Evolutionary conservation across 2,113 vertebrate genomes (phyloP), one percentile per base, ranked within the genome.

Genomic region (Dasypus novemcinctus): DNA sequence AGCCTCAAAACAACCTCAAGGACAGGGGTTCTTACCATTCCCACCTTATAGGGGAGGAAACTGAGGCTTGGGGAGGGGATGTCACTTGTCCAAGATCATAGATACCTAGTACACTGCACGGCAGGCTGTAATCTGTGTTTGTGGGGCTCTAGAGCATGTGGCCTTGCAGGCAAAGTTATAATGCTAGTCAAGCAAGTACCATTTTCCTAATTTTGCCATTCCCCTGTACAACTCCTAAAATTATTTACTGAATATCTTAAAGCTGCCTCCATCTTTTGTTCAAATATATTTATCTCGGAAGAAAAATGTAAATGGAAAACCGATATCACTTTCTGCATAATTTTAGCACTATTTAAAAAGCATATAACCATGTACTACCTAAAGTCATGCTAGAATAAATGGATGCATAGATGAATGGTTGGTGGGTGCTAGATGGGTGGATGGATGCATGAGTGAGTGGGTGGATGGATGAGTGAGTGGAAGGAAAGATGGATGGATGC

Each of bases 251-350:
- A n/a, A 31, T 63, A 49, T 46, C 90, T 68, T 64, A 61, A 57
- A 57, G 61, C 29, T 36, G 46, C 54, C 23, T 41, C 38, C 1
- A 71, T 63, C 54, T 49, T 49, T 80, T 84, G 46, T 81, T 92
- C 86, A 63, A 87, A 82, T 52, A 46, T 15, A 78, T 76, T 92
- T 78, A 41, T 82, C 79, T 82, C 36, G 63, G 95, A 75, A 85
- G 23, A 41, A 84, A 81, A 75, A 38, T 94, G 20, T 63, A 61
- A 57, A 6, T 8, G 13, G 61, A 63, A 94, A 93, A 43, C 29
- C 23, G n/a, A 1, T 71, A 71, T 82, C 13, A 33, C 18, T 72
- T 80, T 82, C 61, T 71, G 3, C 41, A 71, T 78, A 31, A 36
- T 49, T 15, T 33, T 74, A 29, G 31, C 29, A 95, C 17, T 54